Base-by-base conservation (phyloP, 2,888 invertebrate genomes). In the Ochlodes sylvanus region DNA sequence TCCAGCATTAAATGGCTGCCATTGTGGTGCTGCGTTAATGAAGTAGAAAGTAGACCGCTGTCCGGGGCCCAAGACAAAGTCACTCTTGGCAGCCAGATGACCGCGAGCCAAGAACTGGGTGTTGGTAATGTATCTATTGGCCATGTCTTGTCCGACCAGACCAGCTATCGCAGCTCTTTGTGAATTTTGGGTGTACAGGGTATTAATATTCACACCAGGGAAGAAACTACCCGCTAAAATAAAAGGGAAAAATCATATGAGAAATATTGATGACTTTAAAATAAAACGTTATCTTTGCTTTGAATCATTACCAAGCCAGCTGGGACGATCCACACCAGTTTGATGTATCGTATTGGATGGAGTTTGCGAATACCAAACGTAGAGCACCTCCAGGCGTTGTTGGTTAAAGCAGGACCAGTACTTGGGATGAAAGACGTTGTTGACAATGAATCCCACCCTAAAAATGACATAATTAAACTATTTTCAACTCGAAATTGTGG, bases 21-120 rank as follows among this genome's bases (percentile, higher is more conserved):
- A 96, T 73, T 96, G 96, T 0, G 96, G 96, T 0, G 95, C 94
- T 0, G 93, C 93, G 77, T 96, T 96, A 61, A 95, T 85, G 76
- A 94, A 95, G 81, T 94, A 95, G 82, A 95, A 96, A 0, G 95
- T 94, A 0, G 94, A 82, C 0, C 90, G 85, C 75, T 95, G 95
- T 50, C 94, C 94, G 9, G 93, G 84, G 0, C 94, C 94, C 73
- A 92, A 95, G n/a, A 95, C 86, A 73, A 93, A 95, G 80, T 96
- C 96, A 12, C 92, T 93, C 77, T 94, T 95, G 1, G 96, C 95
- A 0, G 94, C 85, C 52, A 95, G 84, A 76, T 96, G 96, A 3
- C 95, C 96, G 57, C 95, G 92, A 0, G 95, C 84, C 62, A 96
- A 77, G 73, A 92, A 89, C 76, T 86, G 88, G 0, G 74, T 76